Conservation (phyloP, 2,797 vertebrate species). For the Caiman crocodilus region DNA sequence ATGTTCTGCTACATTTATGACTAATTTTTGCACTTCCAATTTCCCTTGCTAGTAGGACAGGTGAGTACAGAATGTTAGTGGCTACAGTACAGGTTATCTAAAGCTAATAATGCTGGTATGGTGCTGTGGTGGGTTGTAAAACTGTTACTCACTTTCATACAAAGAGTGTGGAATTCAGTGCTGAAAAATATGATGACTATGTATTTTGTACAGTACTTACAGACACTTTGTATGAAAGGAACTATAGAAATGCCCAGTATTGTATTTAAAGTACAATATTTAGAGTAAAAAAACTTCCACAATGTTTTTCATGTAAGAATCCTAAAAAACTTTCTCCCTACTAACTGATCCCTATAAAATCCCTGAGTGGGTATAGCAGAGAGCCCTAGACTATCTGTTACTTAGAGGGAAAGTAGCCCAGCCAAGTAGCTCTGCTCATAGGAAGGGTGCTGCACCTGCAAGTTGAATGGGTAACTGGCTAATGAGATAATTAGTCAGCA, state of each 20-base stretch:
- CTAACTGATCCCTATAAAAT: not conserved
- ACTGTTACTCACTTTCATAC: not conserved
- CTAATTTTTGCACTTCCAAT: not conserved
- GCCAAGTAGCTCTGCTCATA: no score
- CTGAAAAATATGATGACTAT: not conserved
- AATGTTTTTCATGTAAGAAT: not conserved
- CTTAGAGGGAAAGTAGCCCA: no score
- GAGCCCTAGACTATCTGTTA: no score
- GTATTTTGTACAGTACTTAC: not conserved
- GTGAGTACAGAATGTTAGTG: not conserved
- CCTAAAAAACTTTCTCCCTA: not conserved
- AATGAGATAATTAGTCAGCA: no score
- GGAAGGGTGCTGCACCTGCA: no score
- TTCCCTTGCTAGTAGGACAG: not conserved
- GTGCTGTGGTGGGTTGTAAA: not conserved
- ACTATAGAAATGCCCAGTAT: not conserved
- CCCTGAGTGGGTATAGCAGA: no score
- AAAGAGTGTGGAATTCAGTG: accelerated
- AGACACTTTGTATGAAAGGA: not conserved
- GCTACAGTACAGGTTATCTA: not conserved
- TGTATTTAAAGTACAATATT: not conserved
- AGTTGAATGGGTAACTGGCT: no score
- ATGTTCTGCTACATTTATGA: not conserved
- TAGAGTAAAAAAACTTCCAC: not conserved
- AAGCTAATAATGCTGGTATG: accelerated